Evolutionary conservation across 2,888 invertebrate genomes (phyloP).

Genomic region (Vandiemenella viatica): DNA sequence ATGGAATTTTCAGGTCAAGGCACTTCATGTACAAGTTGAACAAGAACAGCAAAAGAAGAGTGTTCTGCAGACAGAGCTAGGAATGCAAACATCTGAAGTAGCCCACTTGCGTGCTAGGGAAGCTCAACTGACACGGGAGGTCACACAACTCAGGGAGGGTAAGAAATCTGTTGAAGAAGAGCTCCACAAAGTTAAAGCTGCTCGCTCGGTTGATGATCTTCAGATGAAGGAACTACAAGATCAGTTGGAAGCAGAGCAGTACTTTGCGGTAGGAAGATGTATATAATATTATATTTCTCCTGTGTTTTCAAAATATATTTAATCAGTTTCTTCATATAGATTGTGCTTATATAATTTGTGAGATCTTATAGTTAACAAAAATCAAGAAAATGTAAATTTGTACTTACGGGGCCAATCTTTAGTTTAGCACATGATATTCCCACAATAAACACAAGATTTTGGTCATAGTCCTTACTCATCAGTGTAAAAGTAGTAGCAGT

Average conservation of each 20-base stretch:
- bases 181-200: conserved; percentile 52
- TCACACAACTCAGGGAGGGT: conserved; percentile 48
- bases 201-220: conserved; percentile 47
- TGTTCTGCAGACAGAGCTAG: conserved; percentile 67
- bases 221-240: conserved; percentile 86
- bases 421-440: too few relatives aligned
- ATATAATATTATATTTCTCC: too few relatives aligned
- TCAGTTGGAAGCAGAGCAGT: conserved; percentile 89
- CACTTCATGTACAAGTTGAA: conserved; percentile 72
- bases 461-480: too few relatives aligned
- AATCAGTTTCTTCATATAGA: too few relatives aligned
- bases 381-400: too few relatives aligned
- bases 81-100: conserved; percentile 51
- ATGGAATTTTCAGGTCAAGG: conserved; percentile 51
- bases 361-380: too few relatives aligned
- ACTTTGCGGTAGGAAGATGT: conserved; percentile 72
- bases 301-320: too few relatives aligned
- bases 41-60: conserved; percentile 80
- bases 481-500: too few relatives aligned
- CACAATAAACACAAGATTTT: too few relatives aligned
- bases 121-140: conserved; percentile 52
- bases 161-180: conserved; percentile 62
- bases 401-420: too few relatives aligned
- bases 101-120: conserved; percentile 54
- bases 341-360: too few relatives aligned